Evolutionary conservation across 1,140 invertebrate species (phyloP), one percentile per base, ranked within the genome.

Genomic region (Venturia canescens): DNA sequence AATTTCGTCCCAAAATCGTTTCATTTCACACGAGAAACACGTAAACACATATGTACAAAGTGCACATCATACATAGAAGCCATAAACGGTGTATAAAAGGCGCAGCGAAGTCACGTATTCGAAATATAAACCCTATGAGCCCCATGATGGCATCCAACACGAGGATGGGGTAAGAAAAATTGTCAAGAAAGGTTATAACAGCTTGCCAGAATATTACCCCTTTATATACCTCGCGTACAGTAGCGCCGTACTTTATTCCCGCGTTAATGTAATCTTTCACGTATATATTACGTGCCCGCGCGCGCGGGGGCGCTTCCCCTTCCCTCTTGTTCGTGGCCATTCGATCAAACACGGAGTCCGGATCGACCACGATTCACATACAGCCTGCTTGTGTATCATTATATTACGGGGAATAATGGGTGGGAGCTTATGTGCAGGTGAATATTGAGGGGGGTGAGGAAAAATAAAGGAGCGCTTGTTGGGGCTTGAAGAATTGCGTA

Each of bases 181-280:
- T 23, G 21, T 66, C 60, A 23, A 23, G 60, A 27, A 66, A 66
- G 11, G 38, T 44, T 11, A 66, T 23, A 57, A 18, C 66, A 67
- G 76, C 74, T 63, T 81, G 71, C 79, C 80, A 88, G 83, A 84
- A 85, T 84, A 76, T 53, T 63, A 76, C 53, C 74, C 50, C 60
- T 66, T 63, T 76, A 44, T 63, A 38, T 60, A 38, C 16, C 74
- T 15, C 23, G 23, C 23, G 23, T n/a, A 44, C 70, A 48, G 23
- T 16, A 76, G 18, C 50, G 74, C 53, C 53, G 13, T 21, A 63
- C 74, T 63, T 76, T 76, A 38, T 27, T 21, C 26, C 4, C 13
- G 74, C 74, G 53, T 76, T 76, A 76, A 76, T 76, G 74, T 44
- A 9, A 27, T 76, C 74, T 76, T 76, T 76, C 53, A 53, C 27